phyloP scores from a whole-genome alignment of 2,113 vertebrate species.

The Dendrocopos noguchii region DNA sequence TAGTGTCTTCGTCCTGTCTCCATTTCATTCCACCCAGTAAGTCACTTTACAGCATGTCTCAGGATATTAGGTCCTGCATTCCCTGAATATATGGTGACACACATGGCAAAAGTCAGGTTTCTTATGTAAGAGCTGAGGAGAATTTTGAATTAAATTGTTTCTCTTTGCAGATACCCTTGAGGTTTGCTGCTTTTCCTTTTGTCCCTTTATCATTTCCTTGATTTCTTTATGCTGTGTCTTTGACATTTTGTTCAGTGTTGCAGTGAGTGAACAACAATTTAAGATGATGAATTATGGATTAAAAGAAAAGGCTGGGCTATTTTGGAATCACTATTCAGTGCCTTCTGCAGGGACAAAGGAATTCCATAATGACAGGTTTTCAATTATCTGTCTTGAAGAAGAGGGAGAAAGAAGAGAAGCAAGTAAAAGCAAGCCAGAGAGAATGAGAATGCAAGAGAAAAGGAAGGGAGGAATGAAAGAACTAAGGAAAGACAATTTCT shows the following conservation, averaged over 20 bases:
- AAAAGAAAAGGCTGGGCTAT: constrained; percentile 36
- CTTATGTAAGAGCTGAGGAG: not conserved
- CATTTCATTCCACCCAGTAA: not conserved
- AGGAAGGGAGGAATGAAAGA: not conserved
- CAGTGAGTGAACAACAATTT: constrained; percentile 39
- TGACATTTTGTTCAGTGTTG: constrained; percentile 45
- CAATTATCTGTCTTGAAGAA: constrained; percentile 15
- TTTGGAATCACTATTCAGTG: constrained; percentile 16
- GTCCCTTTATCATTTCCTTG: constrained; percentile 26
- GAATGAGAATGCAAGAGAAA: not conserved
- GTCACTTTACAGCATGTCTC: fast-evolving
- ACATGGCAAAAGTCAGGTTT: not conserved
- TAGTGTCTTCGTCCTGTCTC: not conserved
- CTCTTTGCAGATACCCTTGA: not conserved
- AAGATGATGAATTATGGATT: constrained; percentile 62
- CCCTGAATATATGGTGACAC: not conserved
- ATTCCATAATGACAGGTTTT: constrained; percentile 32
- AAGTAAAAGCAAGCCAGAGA: not conserved
- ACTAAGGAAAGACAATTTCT: not conserved
- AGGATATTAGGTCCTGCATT: fast-evolving
- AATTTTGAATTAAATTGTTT: constrained; percentile 6
- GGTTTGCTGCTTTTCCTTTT: constrained; percentile 17
- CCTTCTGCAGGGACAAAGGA: constrained; percentile 24
- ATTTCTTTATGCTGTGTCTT: constrained; percentile 3
- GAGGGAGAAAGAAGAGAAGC: not conserved